Percentiles rank a stretch among this genome's conserved stretches.
phyloP scores from a whole-genome alignment of 2,888 invertebrate genomes.

The Noctua janthina region DNA sequence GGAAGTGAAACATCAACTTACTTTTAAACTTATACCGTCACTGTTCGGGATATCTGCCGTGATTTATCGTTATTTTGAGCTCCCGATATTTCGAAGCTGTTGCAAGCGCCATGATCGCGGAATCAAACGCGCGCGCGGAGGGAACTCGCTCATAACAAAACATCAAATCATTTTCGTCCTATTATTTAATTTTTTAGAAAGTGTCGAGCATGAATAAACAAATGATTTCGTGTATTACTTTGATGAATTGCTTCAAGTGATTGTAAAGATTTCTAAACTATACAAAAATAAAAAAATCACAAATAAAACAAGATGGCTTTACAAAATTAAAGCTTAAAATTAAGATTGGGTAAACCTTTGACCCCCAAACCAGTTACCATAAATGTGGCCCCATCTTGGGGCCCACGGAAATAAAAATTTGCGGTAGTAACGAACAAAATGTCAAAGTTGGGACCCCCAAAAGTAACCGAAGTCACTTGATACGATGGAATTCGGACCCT shows the following conservation, averaged over 20 bases:
- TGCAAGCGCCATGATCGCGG: too few species aligned
- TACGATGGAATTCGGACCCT: slow-evolving; percentile 90
- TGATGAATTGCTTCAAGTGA: neutral
- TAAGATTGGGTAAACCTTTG: slow-evolving; percentile 86
- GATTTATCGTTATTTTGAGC: too few species aligned
- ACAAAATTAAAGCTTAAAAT: slow-evolving; percentile 68
- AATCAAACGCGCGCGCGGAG: too few species aligned
- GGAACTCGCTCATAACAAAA: too few species aligned
- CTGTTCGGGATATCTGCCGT: too few species aligned
- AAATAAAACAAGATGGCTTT: neutral
- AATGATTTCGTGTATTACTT: too few species aligned
- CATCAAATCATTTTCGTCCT: too few species aligned
- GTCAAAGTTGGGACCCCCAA: slow-evolving; percentile 93
- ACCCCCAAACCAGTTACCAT: slow-evolving; percentile 91
- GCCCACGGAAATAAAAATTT: slow-evolving; percentile 79
- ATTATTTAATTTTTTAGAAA: too few species aligned
- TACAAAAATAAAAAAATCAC: neutral
- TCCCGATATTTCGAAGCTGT: too few species aligned
- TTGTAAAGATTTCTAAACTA: neutral
- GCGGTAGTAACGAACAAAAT: slow-evolving; percentile 92
- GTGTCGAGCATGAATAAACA: too few species aligned
- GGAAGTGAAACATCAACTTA: too few species aligned
- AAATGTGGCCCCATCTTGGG: slow-evolving; percentile 90
- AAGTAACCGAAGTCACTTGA: slow-evolving; percentile 93
- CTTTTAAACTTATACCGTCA: too few species aligned